A percentile compares a stretch with the other conserved stretches of the same genome.
phyloP scores from a whole-genome alignment of 1,140 invertebrate genomes.

The Brachionus calyciflorus region DNA sequence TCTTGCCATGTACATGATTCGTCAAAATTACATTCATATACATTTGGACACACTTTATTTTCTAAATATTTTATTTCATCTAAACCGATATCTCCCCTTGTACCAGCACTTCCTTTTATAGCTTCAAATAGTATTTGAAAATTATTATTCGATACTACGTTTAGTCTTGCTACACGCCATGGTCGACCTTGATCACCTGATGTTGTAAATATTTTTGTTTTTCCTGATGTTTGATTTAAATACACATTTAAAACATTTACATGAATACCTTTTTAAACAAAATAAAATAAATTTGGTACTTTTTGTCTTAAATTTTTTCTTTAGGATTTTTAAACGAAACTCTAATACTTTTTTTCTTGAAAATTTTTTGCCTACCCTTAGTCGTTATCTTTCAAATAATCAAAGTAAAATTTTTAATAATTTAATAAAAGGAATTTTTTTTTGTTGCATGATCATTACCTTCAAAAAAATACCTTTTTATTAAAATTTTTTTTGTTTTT shows the following conservation, averaged over 20 bases:
- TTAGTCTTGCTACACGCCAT: neutral
- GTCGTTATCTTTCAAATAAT: too few species aligned
- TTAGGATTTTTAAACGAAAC: too few species aligned
- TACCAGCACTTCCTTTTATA: constrained; percentile 5
- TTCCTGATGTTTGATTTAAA: neutral
- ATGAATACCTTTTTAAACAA: neutral
- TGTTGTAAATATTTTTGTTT: constrained; percentile 1
- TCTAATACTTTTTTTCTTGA: too few species aligned
- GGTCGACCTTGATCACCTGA: constrained; percentile 21
- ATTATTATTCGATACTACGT: neutral
- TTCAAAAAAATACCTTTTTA: too few species aligned
- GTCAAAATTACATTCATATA: constrained; percentile 39
- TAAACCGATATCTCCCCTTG: neutral
- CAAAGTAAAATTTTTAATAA: too few species aligned
- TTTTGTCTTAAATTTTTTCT: too few species aligned
- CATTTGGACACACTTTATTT: constrained; percentile 9
- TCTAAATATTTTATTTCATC: neutral
- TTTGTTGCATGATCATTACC: too few species aligned
- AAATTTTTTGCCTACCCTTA: too few species aligned
- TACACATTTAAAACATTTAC: constrained; percentile 25
- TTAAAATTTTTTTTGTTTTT: too few species aligned
- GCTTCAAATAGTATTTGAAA: constrained; percentile 33
- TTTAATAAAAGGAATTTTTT: too few species aligned
- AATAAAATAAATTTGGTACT: neutral
- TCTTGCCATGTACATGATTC: constrained; percentile 18